Evolutionary conservation across 2,888 invertebrate genomes (phyloP).

Genomic region (Callyntrura guangdongensis): DNA sequence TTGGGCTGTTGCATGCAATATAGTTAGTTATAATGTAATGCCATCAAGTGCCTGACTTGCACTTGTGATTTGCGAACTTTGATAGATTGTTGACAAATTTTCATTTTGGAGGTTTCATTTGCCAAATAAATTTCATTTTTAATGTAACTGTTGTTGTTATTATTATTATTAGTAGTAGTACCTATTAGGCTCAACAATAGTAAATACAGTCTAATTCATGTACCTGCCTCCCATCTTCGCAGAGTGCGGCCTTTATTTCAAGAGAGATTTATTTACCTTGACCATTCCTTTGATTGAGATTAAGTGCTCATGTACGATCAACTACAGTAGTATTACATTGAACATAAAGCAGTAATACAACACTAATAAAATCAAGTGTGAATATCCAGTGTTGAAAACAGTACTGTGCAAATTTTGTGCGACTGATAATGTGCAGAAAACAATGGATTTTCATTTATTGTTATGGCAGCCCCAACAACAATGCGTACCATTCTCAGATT

Average conservation of each 20-base stretch:
- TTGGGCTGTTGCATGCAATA: constrained; percentile 43
- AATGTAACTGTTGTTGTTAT: not conserved
- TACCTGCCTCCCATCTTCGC: constrained; percentile 44
- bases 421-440: constrained; percentile 17
- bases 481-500: constrained; percentile 30
- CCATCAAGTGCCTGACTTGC: too few species aligned
- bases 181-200: too few species aligned
- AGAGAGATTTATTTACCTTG: constrained; percentile 71
- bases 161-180: too few species aligned
- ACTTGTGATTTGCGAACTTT: constrained; percentile 66
- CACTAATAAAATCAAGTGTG: constrained; percentile 12
- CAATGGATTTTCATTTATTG: constrained; percentile 16
- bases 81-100: constrained; percentile 76
- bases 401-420: not conserved
- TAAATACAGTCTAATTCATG: not conserved
- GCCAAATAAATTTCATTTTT: constrained; percentile 63
- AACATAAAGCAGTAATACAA: not conserved
- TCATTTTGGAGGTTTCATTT: constrained; percentile 60
- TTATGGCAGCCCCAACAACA: constrained; percentile 1
- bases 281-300: constrained; percentile 75
- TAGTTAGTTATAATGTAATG: not conserved
- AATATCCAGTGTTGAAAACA: constrained; percentile 6
- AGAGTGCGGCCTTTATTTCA: constrained; percentile 70
- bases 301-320: constrained; percentile 60
- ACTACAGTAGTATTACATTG: constrained; percentile 60